Base-by-base conservation (phyloP, 2,113 vertebrate species). In the Caranx melampygus region DNA sequence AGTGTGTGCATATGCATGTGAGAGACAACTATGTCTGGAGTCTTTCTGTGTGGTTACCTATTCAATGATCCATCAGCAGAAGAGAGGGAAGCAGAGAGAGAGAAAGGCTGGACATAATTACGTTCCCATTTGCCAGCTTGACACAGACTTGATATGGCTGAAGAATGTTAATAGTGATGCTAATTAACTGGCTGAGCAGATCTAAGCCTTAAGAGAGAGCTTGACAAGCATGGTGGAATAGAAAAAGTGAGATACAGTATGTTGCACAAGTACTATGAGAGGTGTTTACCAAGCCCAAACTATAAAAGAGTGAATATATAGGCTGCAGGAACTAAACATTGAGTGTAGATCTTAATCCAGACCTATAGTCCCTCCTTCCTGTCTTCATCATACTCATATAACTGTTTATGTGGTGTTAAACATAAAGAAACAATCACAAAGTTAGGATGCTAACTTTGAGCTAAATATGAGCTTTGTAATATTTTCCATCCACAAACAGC, bases 91-190 rank as follows among this genome's bases (percentile, higher is more conserved):
- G 33, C n/a, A 59, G 14, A 51, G 21, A 62, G 21, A 62, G 42
- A 26, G 54, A 71, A 65, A 59, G 76, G 76, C 52, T 52, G 65
- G 71, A 45, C 59, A 67, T 87, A 83, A 85, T 91, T 75, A 65
- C 70, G 63, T 75, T 78, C 52, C 62, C 49, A 55, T 79, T 87
- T 80, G 65, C 81, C 73, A 75, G 66, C 55, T 59, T 87, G 83
- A 85, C 82, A 86, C 62, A 34, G 33, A 52, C 84, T 81, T 82
- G 72, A 82, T 79, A 68, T 72, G 76, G 81, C 73, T 75, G 33
- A 61, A 86, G 83, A 81, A 88, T 79, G 83, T 74, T 81, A 83
- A 85, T 73, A 79, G 86, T 66, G 60, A 81, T 72, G 79, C 62
- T 85, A 73, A 86, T 87, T 84, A 88, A 77, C 67, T 61, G 71